A percentile compares a stretch with the other conserved stretches of the same genome.
Conservation (phyloP, 2,888 invertebrate species). For the Parnassius smintheus region DNA sequence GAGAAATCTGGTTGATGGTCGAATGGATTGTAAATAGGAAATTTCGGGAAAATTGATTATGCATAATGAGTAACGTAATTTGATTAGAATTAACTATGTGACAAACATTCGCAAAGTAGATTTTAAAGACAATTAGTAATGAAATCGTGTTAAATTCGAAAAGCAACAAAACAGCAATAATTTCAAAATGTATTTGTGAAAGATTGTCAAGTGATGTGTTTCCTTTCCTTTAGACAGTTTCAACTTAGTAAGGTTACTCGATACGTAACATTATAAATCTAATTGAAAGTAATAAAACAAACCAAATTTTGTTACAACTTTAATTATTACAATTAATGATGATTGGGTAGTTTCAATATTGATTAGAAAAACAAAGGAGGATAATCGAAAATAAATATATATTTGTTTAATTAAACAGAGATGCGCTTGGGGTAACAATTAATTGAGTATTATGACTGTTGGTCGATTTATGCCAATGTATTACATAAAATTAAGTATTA, state of each 20-base stretch:
- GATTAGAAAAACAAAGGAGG: background rate
- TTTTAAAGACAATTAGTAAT: background rate
- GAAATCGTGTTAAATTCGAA: background rate
- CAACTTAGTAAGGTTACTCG: constrained; percentile 1
- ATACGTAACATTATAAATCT: background rate
- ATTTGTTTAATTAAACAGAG: background rate
- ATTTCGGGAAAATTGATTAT: constrained; percentile 14
- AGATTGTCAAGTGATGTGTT: constrained; percentile 10
- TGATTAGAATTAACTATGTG: constrained; percentile 4
- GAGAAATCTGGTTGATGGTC: background rate
- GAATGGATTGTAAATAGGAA: constrained; percentile 1
- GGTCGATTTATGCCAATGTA: constrained; percentile 13
- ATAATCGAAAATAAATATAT: background rate
- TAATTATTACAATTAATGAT: background rate
- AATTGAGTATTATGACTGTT: constrained; percentile 1
- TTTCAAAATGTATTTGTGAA: constrained; percentile 16
- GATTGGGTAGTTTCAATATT: background rate
- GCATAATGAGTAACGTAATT: background rate
- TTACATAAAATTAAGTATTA: constrained; percentile 8
- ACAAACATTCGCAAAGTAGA: constrained; percentile 8
- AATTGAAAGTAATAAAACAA: background rate
- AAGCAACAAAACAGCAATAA: constrained; percentile 8
- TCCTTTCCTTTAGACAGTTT: constrained; percentile 1
- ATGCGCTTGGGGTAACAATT: constrained; percentile 4
- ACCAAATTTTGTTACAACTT: background rate